Base-by-base conservation (phyloP, 2,888 invertebrate species). In the Thymelicus lineola region DNA sequence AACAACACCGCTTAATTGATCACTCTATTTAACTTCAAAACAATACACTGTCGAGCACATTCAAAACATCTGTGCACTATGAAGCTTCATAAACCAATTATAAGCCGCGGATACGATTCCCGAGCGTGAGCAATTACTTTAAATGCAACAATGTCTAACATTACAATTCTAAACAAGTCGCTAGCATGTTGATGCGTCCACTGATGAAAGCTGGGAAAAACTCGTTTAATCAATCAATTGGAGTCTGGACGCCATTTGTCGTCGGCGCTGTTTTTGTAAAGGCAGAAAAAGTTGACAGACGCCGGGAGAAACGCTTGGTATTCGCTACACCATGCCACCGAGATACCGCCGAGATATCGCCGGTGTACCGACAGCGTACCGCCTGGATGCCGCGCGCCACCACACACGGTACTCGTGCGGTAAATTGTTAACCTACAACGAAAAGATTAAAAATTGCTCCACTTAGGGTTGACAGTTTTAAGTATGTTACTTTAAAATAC, bases 171-270 rank as follows among this genome's bases (percentile, higher is more conserved):
- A 50, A 15, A 50, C 17, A 17, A 50, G 17, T 50, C 15, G 7
- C 46, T 0, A 17, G 48, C 48, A 50, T 50, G 17, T 17, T 50
- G 17, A 50, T 50, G 15, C 15, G 15, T 12, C 48, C 28, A 28
- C 28, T 28, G 20, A 28, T 45, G 57, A 65, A 45, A 57, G 45
- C 46, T 45, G 14, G 36, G 50, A 59, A 66, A 66, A 66, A 59
- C 58, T 38, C 10, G 50, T 17, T 59, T 50, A 66, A 66, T 66
- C 66, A 59, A 66, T 66, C 66, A 66, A 59, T 66, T 59, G 35
- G 35, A 2, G 59, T 15, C 59, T 59, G 46, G 46, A 38, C 36
- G 58, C 36, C 55, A 64, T 58, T 58, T 57, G 65, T 65, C 65
- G 46, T 58, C 15, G 20, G 65, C 35, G 46, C 46, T 15, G 58